These are phyloP conservation scores for Nymphalis io DNA, from an alignment of 1,140 invertebrate species.

Conservation along the genomic window DNA sequence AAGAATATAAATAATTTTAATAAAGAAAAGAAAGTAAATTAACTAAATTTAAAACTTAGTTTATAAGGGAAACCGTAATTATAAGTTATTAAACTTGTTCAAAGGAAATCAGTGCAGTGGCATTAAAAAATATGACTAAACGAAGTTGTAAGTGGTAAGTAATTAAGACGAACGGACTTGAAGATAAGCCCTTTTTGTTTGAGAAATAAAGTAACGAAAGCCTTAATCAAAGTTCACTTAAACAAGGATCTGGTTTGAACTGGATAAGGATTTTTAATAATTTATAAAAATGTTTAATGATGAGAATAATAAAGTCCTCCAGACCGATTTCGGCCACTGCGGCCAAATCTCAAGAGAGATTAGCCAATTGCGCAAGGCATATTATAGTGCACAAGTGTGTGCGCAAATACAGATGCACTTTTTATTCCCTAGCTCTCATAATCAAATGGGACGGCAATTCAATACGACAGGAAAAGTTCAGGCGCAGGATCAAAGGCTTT, in stretches of 20 bases:
- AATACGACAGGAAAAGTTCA: no score
- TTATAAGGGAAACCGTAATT: slow-evolving; percentile 25
- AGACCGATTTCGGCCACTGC: no score
- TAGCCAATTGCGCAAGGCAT: no score
- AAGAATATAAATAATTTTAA: no score
- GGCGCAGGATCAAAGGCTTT: no score
- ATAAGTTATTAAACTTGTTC: slow-evolving; percentile 13
- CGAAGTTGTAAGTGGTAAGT: slow-evolving; percentile 19
- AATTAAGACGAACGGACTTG: slow-evolving; percentile 27
- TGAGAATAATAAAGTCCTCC: no score
- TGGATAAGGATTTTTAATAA: slow-evolving; percentile 1
- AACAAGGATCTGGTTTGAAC: not conserved
- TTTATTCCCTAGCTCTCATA: no score
- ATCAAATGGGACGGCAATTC: no score
- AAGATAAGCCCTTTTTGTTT: slow-evolving; percentile 25
- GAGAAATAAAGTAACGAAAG: slow-evolving; percentile 25
- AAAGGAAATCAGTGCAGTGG: slow-evolving; percentile 24
- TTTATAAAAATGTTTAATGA: no score
- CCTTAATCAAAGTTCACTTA: slow-evolving; percentile 33
- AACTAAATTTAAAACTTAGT: not conserved
- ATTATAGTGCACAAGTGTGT: no score
- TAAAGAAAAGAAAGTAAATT: not conserved
- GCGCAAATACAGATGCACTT: no score
- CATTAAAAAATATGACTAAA: slow-evolving; percentile 19
- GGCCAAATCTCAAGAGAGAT: no score